Evolutionary conservation across 1,140 invertebrate genomes (phyloP).

Genomic region (Akabosia matsudoensis): DNA sequence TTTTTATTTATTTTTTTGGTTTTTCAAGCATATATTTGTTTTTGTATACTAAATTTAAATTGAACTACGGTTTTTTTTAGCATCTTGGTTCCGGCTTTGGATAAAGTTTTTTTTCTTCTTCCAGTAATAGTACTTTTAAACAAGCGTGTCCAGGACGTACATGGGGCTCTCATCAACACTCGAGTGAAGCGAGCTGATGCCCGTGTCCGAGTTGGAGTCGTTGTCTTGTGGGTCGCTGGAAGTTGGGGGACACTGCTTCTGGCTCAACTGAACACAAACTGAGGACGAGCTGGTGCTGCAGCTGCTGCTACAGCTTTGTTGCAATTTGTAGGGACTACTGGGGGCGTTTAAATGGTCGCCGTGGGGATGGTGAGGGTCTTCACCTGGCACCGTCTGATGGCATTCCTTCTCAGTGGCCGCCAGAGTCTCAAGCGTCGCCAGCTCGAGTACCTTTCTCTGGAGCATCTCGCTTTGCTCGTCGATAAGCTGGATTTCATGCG

Average conservation of each 20-base stretch:
- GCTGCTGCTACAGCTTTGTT: conserved; percentile 8
- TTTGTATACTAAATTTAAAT: no score
- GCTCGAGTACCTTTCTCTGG: conserved; percentile 6
- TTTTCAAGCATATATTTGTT: background rate
- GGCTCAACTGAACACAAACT: background rate
- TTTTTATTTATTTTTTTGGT: no score
- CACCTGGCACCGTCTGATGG: background rate
- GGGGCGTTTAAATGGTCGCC: background rate
- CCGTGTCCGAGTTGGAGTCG: conserved; percentile 60
- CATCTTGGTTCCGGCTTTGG: no score
- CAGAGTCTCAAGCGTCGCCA: background rate
- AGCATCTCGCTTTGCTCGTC: conserved; percentile 34
- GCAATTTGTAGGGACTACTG: background rate
- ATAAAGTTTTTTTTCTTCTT: no score
- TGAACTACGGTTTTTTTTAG: no score
- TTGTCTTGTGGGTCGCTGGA: conserved; percentile 48
- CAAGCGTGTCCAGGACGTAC: conserved; percentile 56
- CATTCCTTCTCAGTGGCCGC: background rate
- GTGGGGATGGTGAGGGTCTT: background rate
- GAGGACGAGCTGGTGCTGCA: background rate
- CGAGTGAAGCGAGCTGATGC: conserved; percentile 58
- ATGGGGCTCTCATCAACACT: conserved; percentile 53
- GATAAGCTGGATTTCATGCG: conserved; percentile 31
- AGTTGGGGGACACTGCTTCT: background rate
- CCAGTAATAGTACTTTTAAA: conserved; percentile 46